Evolutionary conservation across 1,140 invertebrate species (phyloP), one percentile per base, ranked within the genome.

Genomic region (Drosophila repleta): DNA sequence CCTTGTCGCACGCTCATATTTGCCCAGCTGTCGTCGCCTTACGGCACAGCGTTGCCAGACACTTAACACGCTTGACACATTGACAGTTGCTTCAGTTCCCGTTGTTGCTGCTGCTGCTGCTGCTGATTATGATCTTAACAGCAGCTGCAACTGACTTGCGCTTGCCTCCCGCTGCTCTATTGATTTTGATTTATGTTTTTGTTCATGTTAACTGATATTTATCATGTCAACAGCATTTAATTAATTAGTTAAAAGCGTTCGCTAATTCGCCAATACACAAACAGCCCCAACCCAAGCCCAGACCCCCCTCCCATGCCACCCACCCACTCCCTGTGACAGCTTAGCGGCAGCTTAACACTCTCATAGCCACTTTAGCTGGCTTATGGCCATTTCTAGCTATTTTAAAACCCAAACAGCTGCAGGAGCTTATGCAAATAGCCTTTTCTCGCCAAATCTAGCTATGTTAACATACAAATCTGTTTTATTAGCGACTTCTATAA

Each of bases 201-300:
- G 21, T 45, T 7, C 24, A 37, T 43, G 24, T 45, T 26, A 24
- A n/a, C 26, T 48, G 53, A 21, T 49, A 60, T 52, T 53, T 48
- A 48, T 45, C n/a, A 21, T 35, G 24, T 20, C 67, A 65, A 65
- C 35, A 45, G 64, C 45, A 57, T 57, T 43, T 66, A 26, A 48
- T 48, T 72, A 72, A 72, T 72, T 61, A 73, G 63, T 61, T 73
- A 60, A 73, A 60, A 60, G 55, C 32, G n/a, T 64, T 46, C 5
- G 10, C 49, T 18, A 52, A 18, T 32, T 52, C 49, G 13, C 8
- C 49, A 21, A 48, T 24, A 48, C 18, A 13, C 4, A 7, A 32
- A 5, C 26, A n/a, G 10, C 2, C 52, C 18, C 18, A 20, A 0
- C 45, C 45, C 29, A 29, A 29, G 4, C 21, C 48, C 7, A 2